phyloP scores from a whole-genome alignment of 2,888 invertebrate genomes.

The Himalopsyche tibetana region DNA sequence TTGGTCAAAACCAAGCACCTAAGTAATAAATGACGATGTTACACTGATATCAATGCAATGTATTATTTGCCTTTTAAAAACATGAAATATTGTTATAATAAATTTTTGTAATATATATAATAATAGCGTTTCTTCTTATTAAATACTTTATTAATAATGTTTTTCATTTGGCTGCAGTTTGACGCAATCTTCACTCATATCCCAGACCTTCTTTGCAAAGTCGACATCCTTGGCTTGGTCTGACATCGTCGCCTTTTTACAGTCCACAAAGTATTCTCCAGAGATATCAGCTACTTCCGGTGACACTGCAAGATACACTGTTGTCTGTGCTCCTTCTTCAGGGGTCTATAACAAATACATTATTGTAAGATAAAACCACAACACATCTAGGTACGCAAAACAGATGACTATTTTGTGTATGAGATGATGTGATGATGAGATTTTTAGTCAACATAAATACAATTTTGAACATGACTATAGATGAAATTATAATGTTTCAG shows the following conservation, averaged over 20 bases:
- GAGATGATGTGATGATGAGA: no score
- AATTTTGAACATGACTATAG: no score
- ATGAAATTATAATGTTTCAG: no score
- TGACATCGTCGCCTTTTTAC: constrained; percentile 80
- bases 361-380: not conserved
- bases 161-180: constrained; percentile 67
- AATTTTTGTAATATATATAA: no score
- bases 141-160: constrained; percentile 51
- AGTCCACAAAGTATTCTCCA: constrained; percentile 89
- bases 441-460: no score
- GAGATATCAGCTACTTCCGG: constrained; percentile 83
- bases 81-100: no score
- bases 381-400: not conserved
- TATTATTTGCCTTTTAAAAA: no score
- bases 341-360: constrained; percentile 58
- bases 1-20: no score
- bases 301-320: constrained; percentile 84
- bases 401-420: no score
- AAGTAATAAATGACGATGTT: no score
- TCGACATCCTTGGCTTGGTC: constrained; percentile 80
- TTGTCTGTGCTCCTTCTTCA: constrained; percentile 88
- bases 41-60: no score
- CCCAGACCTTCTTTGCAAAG: constrained; percentile 87
- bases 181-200: constrained; percentile 73
- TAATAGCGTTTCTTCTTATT: no score